phyloP scores from a whole-genome alignment of 2,888 invertebrate species.

The Mythimna impura region DNA sequence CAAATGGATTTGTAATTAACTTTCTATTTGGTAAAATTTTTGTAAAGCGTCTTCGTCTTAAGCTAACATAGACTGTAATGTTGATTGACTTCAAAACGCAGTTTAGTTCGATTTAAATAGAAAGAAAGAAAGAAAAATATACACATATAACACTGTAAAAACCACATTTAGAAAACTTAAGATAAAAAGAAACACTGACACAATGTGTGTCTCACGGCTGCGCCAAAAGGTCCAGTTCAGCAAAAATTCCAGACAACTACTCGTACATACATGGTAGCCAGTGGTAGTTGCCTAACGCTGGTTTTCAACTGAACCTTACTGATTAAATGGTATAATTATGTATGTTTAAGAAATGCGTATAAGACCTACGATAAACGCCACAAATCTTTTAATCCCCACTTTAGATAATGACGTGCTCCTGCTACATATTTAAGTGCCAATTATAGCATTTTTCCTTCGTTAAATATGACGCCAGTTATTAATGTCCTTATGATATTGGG shows the following conservation, averaged over 20 bases:
- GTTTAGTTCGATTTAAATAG: slow-evolving; percentile 1
- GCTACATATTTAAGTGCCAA: slow-evolving; percentile 61
- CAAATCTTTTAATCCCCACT: slow-evolving; percentile 48
- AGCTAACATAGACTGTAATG: slow-evolving; percentile 23
- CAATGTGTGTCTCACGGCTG: too few species aligned
- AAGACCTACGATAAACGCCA: slow-evolving; percentile 15
- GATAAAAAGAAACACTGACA: too few species aligned
- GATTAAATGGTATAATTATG: too few species aligned
- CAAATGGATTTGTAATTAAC: slow-evolving; percentile 50
- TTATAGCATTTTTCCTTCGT: slow-evolving; percentile 64
- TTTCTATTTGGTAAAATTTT: slow-evolving; percentile 35
- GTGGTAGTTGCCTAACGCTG: too few species aligned
- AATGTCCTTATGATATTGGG: slow-evolving; percentile 70
- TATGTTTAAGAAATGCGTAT: not conserved
- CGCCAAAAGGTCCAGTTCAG: too few species aligned
- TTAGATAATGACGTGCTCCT: slow-evolving; percentile 49
- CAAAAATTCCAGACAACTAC: too few species aligned
- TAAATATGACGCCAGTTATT: slow-evolving; percentile 65
- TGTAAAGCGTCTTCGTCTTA: slow-evolving; percentile 16
- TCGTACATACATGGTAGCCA: too few species aligned
- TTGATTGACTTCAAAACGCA: not conserved
- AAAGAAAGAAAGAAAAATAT: too few species aligned
- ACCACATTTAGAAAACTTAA: too few species aligned
- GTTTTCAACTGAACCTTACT: too few species aligned
- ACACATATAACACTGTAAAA: too few species aligned